Evolutionary conservation across 2,113 vertebrate species (phyloP), one percentile per base, ranked within the genome.

Genomic region (Esox niger): DNA sequence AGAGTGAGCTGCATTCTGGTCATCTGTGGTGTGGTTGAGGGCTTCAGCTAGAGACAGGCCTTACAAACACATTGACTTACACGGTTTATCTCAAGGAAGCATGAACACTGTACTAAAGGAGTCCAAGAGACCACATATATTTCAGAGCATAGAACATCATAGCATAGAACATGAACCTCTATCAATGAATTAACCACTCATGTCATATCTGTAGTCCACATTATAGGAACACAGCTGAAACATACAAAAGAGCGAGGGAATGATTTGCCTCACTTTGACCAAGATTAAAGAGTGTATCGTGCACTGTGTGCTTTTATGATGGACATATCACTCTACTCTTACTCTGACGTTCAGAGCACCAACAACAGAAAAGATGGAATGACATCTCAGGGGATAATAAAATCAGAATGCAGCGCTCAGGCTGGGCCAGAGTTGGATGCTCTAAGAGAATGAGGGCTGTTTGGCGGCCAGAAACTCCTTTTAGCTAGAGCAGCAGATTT

Each of bases 401-500:
- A 91, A 91, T 91, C 89, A 91, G 86, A 75, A 84, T 78, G 75
- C 86, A 73, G 81, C 81, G 52, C 46, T 77, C 82, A 78, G 79
- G 85, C 73, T 79, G 74, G 79, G 79, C 78, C 79, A 86, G 79
- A 83, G 84, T 85, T 84, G 47, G 88, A 88, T 82, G 83, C 86
- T 90, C 88, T 90, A 86, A 90, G 86, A 90, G 81, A 91, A 89
- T 90, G 82, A 91, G 87, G 81, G n/a, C 21, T 2, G 47, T 87
- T 90, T 91, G 87, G 88, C 87, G 85, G 74, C 74, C 75, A 29
- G 79, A 52, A 64, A 76, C 72, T 61, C 81, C 79, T 91, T 92
- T 92, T 90, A 92, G 91, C 90, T 90, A 85, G 82, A 86, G 82
- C 90, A 89, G 91, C 91, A 92, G 75, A 91, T 92, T 92, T 89